Base-by-base conservation (phyloP, 1,140 invertebrate genomes). In the Bombus sibiricus region DNA sequence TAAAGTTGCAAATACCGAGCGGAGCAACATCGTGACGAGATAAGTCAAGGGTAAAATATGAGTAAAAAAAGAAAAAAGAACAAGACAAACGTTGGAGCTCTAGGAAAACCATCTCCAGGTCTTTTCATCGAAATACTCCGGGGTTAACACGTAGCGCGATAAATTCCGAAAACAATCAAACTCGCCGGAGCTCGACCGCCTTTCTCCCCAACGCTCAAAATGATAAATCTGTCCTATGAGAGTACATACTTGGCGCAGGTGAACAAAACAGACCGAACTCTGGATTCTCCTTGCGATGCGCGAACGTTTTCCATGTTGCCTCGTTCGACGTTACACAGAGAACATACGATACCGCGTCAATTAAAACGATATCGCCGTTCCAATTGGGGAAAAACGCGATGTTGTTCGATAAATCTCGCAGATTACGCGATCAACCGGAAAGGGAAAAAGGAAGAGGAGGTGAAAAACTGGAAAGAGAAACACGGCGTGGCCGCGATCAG, bases 121-220 rank as follows among this genome's bases (percentile, higher is more conserved):
- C 18, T 47, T 75, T 75, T 75, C 43, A 53, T 53, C 41, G 32
- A 59, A 37, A 57, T 3, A 57, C 57, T 28, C 34, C 25, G 32
- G 4, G 25, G 34, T 57, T 53, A 37, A 37, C 73, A 57, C 74
- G 47, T 76, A 34, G 32, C 47, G 32, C 74, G 74, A 76, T 76
- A 76, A 76, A 76, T 76, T 59, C 53, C 34, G 47, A 41, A 59
- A 76, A 59, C 74, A 76, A 76, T 76, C 74, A 76, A 76, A 76
- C 74, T 76, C 32, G 73, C 12, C 72, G 32, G n/a, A 12, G 41
- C 41, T 43, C 47, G 43, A 3, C 3, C 22, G 32, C 18, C 10
- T 74, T 74, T 34, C 73, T 53, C 32, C 6, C 41, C 41, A 13
- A 13, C 43, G 43, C 25, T 34, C 32, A 4, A 76, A 34, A 76